phyloP scores from a whole-genome alignment of 2,113 vertebrate genomes.

The Nothocercus nigrocapillus region DNA sequence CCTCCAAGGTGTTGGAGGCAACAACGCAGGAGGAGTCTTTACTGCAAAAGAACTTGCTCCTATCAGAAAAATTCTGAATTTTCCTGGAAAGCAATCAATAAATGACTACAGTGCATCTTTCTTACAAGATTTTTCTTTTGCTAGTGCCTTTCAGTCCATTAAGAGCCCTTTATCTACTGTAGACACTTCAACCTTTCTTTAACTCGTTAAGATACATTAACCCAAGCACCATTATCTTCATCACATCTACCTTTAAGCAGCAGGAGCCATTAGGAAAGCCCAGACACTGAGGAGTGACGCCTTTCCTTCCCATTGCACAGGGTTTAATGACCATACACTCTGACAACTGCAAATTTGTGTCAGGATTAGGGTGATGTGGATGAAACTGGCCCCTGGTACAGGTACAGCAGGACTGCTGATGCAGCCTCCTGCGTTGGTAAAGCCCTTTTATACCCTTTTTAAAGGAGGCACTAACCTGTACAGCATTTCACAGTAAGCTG shows the following conservation, averaged over 20 bases:
- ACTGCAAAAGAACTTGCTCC: conserved; percentile 54
- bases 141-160: conserved; percentile 65
- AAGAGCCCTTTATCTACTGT: conserved; percentile 49
- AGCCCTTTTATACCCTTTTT: rapidly evolving
- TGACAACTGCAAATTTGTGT: rapidly evolving
- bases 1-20: neutral
- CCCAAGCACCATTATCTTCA: no score
- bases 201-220: no score
- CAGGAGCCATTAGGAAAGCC: neutral
- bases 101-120: conserved; percentile 70
- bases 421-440: neutral
- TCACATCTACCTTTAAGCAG: neutral
- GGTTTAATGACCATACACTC: rapidly evolving
- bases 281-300: neutral
- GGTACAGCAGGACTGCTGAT: neutral
- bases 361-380: neutral
- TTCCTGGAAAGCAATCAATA: conserved; percentile 71
- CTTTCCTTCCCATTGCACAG: neutral
- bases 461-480: no score
- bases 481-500: rapidly evolving
- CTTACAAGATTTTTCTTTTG: conserved; percentile 43
- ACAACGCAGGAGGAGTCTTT: neutral
- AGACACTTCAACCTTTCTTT: neutral
- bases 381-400: no score
- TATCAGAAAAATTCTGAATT: conserved; percentile 47